Evolutionary conservation across 2,113 vertebrate genomes (phyloP).

Genomic region (Macquaria australasica): DNA sequence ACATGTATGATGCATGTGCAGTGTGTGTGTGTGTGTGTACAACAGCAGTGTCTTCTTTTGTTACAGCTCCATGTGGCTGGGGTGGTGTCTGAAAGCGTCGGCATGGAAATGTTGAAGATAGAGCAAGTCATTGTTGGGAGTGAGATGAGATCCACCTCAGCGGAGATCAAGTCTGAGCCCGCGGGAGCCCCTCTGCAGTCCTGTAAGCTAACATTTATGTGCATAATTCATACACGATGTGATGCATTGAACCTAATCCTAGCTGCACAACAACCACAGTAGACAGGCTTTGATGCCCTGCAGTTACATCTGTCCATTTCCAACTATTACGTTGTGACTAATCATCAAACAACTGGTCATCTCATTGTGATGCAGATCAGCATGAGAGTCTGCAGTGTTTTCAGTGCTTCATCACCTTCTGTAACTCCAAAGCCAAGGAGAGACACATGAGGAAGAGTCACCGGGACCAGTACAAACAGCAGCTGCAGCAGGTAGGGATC

Average conservation of each 20-base stretch:
- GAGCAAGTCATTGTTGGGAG: constrained; percentile 78
- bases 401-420: constrained; percentile 86
- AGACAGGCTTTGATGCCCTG: background rate
- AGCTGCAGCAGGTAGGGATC: constrained; percentile 78
- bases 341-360: background rate
- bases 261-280: background rate
- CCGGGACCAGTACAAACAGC: constrained; percentile 82
- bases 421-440: constrained; percentile 81
- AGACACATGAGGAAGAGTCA: constrained; percentile 86
- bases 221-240: background rate
- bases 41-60: background rate
- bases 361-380: constrained; percentile 72
- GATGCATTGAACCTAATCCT: no score
- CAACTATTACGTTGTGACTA: background rate
- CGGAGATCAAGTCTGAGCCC: constrained; percentile 62
- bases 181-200: constrained; percentile 45
- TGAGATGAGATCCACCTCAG: constrained; percentile 50
- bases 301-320: background rate
- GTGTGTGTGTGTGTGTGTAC: background rate
- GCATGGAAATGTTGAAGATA: constrained; percentile 78
- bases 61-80: constrained; percentile 36
- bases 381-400: constrained; percentile 85
- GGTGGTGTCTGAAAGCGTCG: constrained; percentile 38
- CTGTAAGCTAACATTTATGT: constrained; percentile 40
- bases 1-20: background rate